Conservation (phyloP, 2,888 invertebrate genomes). For the Chrysotoxum bicinctum region DNA sequence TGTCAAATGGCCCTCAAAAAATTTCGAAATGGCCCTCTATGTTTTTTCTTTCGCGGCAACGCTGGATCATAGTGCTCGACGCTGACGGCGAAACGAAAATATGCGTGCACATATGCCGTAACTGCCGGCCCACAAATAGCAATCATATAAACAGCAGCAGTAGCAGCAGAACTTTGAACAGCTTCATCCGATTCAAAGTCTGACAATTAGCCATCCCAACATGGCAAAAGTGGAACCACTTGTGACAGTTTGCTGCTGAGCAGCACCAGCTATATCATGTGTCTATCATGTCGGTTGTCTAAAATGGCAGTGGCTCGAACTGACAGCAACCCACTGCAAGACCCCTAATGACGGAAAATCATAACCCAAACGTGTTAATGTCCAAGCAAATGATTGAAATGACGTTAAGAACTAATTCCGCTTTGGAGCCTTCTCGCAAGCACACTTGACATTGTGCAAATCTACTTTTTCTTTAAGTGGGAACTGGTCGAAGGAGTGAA, state of each 20-base stretch:
- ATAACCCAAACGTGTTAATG: slow-evolving; percentile 70
- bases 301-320: slow-evolving; percentile 32
- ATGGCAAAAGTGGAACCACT: slow-evolving; percentile 55
- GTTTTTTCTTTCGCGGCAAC: too few relatives aligned
- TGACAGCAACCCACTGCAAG: slow-evolving; percentile 37
- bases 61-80: slow-evolving; percentile 32
- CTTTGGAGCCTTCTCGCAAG: slow-evolving; percentile 1
- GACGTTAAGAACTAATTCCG: slow-evolving; percentile 62
- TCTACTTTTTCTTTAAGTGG: slow-evolving; percentile 33
- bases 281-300: slow-evolving; percentile 50
- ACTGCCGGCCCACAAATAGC: slow-evolving; percentile 34
- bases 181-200: slow-evolving; percentile 65
- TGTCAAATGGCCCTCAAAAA: too few relatives aligned
- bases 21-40: too few relatives aligned
- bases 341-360: slow-evolving; percentile 61
- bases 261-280: slow-evolving; percentile 56
- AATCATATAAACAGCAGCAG: slow-evolving; percentile 34
- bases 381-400: slow-evolving; percentile 60
- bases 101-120: slow-evolving; percentile 49
- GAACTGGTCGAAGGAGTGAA: background rate
- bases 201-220: slow-evolving; percentile 66
- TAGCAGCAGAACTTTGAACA: slow-evolving; percentile 48
- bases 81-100: slow-evolving; percentile 4
- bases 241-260: slow-evolving; percentile 56
- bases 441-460: slow-evolving; percentile 11